phyloP scores from a whole-genome alignment of 1,140 invertebrate genomes.

The Cryptotermes secundus region DNA sequence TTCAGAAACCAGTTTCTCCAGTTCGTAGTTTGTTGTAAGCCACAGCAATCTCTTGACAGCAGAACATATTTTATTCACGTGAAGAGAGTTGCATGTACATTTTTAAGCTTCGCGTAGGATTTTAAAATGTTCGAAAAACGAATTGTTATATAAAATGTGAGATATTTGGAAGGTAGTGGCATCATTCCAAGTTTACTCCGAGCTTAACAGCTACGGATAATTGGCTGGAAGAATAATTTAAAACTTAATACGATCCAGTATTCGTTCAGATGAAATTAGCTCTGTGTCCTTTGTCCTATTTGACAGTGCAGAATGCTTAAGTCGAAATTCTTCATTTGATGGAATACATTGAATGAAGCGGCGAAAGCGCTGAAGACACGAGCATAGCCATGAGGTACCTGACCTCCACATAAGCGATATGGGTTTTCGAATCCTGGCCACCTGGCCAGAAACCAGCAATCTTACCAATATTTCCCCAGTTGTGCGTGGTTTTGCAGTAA shows the following conservation, averaged over 20 bases:
- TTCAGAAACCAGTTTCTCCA: slow-evolving; percentile 3
- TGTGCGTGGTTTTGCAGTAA: no score
- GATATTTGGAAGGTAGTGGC: background rate
- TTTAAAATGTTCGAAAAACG: slow-evolving; percentile 10
- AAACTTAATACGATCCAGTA: background rate
- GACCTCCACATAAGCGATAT: no score
- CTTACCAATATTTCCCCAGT: no score
- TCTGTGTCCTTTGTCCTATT: background rate
- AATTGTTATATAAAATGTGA: slow-evolving; percentile 18
- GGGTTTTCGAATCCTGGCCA: no score
- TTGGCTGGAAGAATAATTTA: background rate
- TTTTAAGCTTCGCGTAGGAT: background rate
- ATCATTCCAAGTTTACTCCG: background rate
- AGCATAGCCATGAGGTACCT: no score
- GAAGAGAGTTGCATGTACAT: background rate
- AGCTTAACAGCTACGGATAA: background rate
- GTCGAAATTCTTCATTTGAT: no score
- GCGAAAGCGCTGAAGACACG: no score
- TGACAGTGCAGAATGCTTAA: no score
- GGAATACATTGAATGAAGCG: no score
- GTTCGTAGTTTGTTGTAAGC: background rate
- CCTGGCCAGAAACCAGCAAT: no score
- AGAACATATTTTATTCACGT: background rate
- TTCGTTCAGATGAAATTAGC: background rate
- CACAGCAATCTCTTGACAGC: background rate